These are phyloP conservation scores for Osmerus eperlanus DNA, from an alignment of 2,113 vertebrate species.

Conservation along the genomic window DNA sequence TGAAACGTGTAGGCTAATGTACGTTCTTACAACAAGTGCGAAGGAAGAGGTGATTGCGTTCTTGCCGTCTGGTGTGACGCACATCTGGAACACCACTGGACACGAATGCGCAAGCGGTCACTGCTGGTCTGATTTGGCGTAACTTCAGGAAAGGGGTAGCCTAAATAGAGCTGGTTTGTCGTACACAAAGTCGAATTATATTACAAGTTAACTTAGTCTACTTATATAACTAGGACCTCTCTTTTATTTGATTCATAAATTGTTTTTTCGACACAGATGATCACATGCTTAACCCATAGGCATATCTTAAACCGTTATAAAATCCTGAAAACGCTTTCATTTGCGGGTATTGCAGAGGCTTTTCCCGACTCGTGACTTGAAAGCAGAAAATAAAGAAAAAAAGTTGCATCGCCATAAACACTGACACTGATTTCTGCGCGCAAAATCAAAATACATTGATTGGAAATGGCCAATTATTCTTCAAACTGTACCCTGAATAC, in stretches of 20 bases:
- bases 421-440: conserved; percentile 3
- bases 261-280: neutral
- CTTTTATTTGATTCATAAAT: too few species aligned
- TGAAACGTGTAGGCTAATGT: conserved; percentile 24
- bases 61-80: conserved; percentile 59
- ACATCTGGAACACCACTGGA: conserved; percentile 69
- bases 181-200: too few species aligned
- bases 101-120: conserved; percentile 42
- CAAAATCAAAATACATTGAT: too few species aligned
- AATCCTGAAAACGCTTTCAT: too few species aligned
- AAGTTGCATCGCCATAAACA: neutral
- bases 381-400: neutral
- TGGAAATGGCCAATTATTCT: too few species aligned
- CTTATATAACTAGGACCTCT: too few species aligned
- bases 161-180: too few species aligned
- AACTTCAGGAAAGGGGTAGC: conserved; percentile 30
- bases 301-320: too few species aligned
- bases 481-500: too few species aligned
- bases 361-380: too few species aligned
- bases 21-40: conserved; percentile 41
- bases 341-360: too few species aligned
- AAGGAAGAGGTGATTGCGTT: conserved; percentile 36
- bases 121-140: conserved; percentile 64
- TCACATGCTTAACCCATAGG: neutral
- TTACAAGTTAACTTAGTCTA: too few species aligned